phyloP scores from a whole-genome alignment of 2,797 vertebrate species.

The Loris lydekkerianus region DNA sequence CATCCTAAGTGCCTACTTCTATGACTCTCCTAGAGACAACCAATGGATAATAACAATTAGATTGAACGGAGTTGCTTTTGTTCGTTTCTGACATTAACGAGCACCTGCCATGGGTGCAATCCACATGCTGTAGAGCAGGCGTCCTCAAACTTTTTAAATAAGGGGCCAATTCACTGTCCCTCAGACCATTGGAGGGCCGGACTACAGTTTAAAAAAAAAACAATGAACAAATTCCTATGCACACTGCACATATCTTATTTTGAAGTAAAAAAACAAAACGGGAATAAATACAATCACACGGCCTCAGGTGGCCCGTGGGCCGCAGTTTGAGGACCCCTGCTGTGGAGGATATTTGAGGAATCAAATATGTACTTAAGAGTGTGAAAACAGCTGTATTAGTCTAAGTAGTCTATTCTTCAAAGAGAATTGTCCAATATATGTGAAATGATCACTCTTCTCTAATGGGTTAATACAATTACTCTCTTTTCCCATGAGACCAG shows the following conservation, averaged over 20 bases:
- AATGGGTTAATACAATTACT: slow-evolving; percentile 24
- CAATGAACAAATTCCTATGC: too few relatives aligned
- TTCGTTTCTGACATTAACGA: slow-evolving; percentile 34
- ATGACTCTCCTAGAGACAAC: neutral
- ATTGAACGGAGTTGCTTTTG: neutral
- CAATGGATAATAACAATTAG: neutral
- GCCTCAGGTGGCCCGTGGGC: too few relatives aligned
- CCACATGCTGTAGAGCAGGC: neutral
- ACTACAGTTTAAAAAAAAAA: too few relatives aligned
- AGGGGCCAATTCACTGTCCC: too few relatives aligned
- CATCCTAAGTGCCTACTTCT: slow-evolving; percentile 9
- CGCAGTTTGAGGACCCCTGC: neutral
- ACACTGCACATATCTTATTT: too few relatives aligned
- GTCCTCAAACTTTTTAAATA: too few relatives aligned
- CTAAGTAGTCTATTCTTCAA: neutral
- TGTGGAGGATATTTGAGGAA: neutral
- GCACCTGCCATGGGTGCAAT: neutral
- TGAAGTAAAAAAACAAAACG: too few relatives aligned
- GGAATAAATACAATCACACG: too few relatives aligned
- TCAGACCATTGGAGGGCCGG: too few relatives aligned
- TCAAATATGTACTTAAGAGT: neutral
- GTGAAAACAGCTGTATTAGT: neutral
- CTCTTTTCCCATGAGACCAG: slow-evolving; percentile 36
- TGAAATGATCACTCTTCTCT: neutral
- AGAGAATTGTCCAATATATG: neutral